Evolutionary conservation across 1,140 invertebrate genomes (phyloP).

Genomic region (Radopholus similis): DNA sequence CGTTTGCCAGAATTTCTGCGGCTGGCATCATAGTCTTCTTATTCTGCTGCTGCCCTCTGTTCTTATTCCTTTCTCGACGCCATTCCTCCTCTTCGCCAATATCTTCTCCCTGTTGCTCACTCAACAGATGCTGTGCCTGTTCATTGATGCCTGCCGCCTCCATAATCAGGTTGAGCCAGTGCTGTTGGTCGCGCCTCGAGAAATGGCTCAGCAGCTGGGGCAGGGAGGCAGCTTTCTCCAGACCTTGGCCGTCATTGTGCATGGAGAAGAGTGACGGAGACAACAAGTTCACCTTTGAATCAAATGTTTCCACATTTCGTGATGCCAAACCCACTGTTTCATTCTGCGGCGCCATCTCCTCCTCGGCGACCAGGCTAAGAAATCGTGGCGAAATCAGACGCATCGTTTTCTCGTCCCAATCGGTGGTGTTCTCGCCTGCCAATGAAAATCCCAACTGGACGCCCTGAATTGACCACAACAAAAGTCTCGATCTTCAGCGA

Average conservation of each 20-base stretch:
- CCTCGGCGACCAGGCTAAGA: constrained; percentile 48
- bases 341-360: constrained; percentile 31
- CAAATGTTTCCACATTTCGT: neutral
- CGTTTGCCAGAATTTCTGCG: neutral
- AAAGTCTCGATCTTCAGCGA: too few relatives aligned
- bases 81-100: too few relatives aligned
- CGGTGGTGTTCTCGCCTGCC: constrained; percentile 50
- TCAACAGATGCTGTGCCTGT: constrained; percentile 6
- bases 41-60: neutral
- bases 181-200: constrained; percentile 32
- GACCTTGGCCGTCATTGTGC: constrained; percentile 48
- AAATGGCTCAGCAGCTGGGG: constrained; percentile 36
- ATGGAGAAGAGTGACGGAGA: constrained; percentile 54
- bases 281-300: constrained; percentile 47
- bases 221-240: constrained; percentile 43
- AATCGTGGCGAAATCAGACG: constrained; percentile 53
- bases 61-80: too few relatives aligned
- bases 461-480: too few relatives aligned
- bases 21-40: neutral
- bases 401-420: constrained; percentile 55
- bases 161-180: constrained; percentile 49
- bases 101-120: neutral
- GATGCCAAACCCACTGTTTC: constrained; percentile 35
- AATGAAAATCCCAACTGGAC: constrained; percentile 49
- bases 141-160: constrained; percentile 28